Evolutionary conservation across 2,888 invertebrate species (phyloP), one percentile per base, ranked within the genome.

Genomic region (Meiosimyza platycephala): DNA sequence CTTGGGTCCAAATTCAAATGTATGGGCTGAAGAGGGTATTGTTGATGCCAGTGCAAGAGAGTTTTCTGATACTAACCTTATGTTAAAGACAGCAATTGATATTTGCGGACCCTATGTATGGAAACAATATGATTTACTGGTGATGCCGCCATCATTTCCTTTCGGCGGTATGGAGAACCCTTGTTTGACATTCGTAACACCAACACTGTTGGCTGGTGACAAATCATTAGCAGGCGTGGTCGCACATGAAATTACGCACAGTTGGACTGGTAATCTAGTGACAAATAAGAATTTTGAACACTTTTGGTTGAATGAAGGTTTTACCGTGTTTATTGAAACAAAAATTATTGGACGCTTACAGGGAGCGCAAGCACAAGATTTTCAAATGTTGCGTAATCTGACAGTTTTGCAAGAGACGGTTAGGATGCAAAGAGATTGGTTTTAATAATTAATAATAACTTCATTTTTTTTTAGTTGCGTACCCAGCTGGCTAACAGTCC

Each of bases 161-260:
- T 97, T 92, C 84, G 98, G 98, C 1, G 98, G 98, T 22, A 98
- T 98, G 98, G 98, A 98, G 88, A 98, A 98, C 89, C 98, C 98
- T 0, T 97, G 97, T 84, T 88, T 98, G 65, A 98, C 97, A 0
- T 98, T 98, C 87, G 93, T 97, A 4, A 97, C 98, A 0, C 98
- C 98, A 5, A 97, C 98, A 0, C 83, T 97, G 65, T 87, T 98
- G 88, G 96, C 97, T 0, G 98, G 98, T 3, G 98, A 98, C 86
- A 91, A 94, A 75, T 97, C 97, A 15, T 89, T 96, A 79, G 96
- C 95, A 0, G 92, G 93, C 85, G 97, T 98, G 0, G 93, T 98
- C 77, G 96, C 96, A 3, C 98, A 98, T 87, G 98, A 98, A 88
- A 97, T 98, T 79, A 92, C 96, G 72, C 98, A 98, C 89, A 96